Conservation (phyloP, 1,140 invertebrate species). For the Drosophila lini region DNA sequence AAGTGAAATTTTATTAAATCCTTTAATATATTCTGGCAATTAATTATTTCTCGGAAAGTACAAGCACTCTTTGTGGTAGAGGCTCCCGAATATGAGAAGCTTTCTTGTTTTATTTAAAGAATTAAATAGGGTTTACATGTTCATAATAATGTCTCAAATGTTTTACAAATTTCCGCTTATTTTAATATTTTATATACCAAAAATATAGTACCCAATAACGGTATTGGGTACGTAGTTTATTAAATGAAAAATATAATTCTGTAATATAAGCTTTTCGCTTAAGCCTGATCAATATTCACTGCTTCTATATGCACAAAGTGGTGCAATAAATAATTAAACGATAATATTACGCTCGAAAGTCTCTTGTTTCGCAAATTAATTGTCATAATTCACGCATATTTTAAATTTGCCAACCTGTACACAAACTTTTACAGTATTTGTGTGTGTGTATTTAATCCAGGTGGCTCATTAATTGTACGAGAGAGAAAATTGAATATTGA, state of each 20-base stretch:
- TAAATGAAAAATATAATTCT: constrained; percentile 11
- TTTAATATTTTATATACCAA: neutral
- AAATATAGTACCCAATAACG: neutral
- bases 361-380: constrained; percentile 52
- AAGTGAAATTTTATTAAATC: too few species aligned
- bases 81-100: too few species aligned
- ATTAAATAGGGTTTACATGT: too few species aligned
- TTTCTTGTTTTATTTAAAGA: too few species aligned
- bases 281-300: constrained; percentile 40
- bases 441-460: constrained; percentile 24
- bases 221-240: neutral
- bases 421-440: constrained; percentile 1
- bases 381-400: constrained; percentile 57
- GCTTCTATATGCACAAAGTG: constrained; percentile 27
- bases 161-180: neutral
- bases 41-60: too few species aligned
- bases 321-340: constrained; percentile 54
- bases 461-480: constrained; percentile 40
- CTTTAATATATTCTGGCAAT: too few species aligned
- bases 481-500: constrained; percentile 42
- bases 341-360: constrained; percentile 32
- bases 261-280: constrained; percentile 25
- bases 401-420: constrained; percentile 37
- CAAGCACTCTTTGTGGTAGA: too few species aligned
- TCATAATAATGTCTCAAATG: neutral